Evolutionary conservation across 2,888 invertebrate genomes (phyloP), one percentile per base, ranked within the genome.

Genomic region (Drosophila subquinaria): DNA sequence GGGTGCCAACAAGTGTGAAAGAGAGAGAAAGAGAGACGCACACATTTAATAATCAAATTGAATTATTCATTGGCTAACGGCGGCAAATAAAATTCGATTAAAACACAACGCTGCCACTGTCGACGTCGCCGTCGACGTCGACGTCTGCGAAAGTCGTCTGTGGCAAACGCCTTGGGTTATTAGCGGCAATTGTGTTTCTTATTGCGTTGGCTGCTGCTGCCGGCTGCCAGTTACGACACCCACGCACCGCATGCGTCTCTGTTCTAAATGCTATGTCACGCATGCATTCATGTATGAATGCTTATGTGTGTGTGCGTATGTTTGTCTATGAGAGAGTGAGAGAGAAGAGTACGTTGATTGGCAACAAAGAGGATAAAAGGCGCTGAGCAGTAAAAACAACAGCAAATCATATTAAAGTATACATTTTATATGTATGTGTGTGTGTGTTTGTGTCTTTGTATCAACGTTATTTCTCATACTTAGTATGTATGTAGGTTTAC

Each of bases 41-140:
- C 53, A 64, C 67, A 81, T 86, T 86, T 85, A 89, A 86, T 89
- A 86, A 86, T 80, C 86, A 88, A 88, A 73, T 86, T 86, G 86
- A 86, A 86, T 86, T 89, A 86, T 86, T 86, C 86, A 89, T 89
- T 88, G 90, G 67, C 88, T 85, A 89, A 85, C 85, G 85, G 90
- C 88, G 86, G 86, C 86, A 86, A 89, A 86, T 89, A 86, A 89
- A 86, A 86, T 86, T 86, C 86, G 86, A 86, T 86, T 89, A 89
- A 86, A 86, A 80, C 73, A 71, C 69, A 73, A 69, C 79, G 81
- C 69, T 48, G 67, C 64, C 33, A 57, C 64, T 52, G 55, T 20
- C 53, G 40, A 48, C 45, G 65, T 20, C 53, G 40, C 45, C 45
- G 65, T 47, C 55, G 27, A 23, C 45, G 65, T 50, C 47, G 27